Base-by-base conservation (phyloP, 1,140 invertebrate genomes). In the Hirudo medicinalis region DNA sequence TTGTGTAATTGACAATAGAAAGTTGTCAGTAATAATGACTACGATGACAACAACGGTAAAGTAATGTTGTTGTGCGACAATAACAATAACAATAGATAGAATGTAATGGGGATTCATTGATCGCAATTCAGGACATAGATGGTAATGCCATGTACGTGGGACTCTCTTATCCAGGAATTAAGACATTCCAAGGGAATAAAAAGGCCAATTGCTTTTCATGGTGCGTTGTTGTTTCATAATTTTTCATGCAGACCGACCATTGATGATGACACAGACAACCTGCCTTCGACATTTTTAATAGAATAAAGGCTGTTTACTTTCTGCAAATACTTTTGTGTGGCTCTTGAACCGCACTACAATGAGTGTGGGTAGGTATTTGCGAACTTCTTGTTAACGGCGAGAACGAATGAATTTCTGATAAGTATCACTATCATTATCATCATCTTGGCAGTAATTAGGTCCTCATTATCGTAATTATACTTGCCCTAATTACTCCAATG, bases 161-260 rank as follows among this genome's bases (percentile, higher is more conserved):
- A 32, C 91, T 94, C 72, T 95, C 94, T 83, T 89, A 92, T 82
- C 87, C 87, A 72, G 92, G 92, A 25, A 91, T 96, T 67, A 85
- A 92, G 67, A 92, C 91, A 20, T 94, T 94, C 81, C 90, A 93
- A 83, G 90, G 89, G 22, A 91, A 89, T 73, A 85, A 89, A 76
- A 90, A 91, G 82, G 90, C 89, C 0, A 89, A 94, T 79, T 91
- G 92, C 82, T 94, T 94, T 83, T 89, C 90, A 75, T 96, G 92
- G 92, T 86, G 73, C 67, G 27, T 69, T 70, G 0, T 63, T 68
- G 13, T 36, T 27, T 15, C 32, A 32, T 32, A 27, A 57, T 11
- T 32, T 13, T 20, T 32, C 22, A 20, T 63, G 20, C 60, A 13
- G 43, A 49, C 29, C 60, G 0, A 32, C 15, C 17, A 27, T 32